Base-by-base conservation (phyloP, 2,888 invertebrate genomes). In the Gari tellinella region DNA sequence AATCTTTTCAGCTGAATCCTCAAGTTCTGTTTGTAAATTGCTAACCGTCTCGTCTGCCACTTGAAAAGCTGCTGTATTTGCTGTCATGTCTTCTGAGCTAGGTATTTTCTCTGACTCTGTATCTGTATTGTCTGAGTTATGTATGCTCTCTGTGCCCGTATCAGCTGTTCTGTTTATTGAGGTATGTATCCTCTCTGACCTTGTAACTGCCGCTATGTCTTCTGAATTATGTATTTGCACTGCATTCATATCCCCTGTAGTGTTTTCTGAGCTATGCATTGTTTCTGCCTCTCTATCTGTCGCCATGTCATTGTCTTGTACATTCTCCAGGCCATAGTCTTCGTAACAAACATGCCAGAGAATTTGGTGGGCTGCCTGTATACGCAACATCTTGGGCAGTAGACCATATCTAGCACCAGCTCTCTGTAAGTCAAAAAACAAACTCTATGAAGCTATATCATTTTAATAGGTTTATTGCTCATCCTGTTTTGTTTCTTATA, bases 321-420 rank as follows among this genome's bases (percentile, higher is more conserved):
- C 12, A 4, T 55, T 37, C 12, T 60, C 25, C 14, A 66, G 48
- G 17, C 73, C 93, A 48, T 70, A 46, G 0, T 63, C 69, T n/a
- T 93, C 94, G 83, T 94, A 94, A 8, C 95, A 92, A n/a, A 96
- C 88, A 88, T 96, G 95, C 90, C 94, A 95, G 15, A 96, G 87
- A 78, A 95, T 94, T 81, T 95, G 93, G 87, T 96, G 96, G 45
- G 96, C 87, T 2, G 94, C 91, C 69, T 94, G 93, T 91, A 95
- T 94, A 49, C 95, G 93, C 14, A 94, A 91, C 87, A 95, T 95
- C 91, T 96, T 96, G 0, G 95, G 94, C 63, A 93, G 91, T 74
- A 93, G 93, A 8, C 91, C 90, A 83, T 90, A 90, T 26, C 70
- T 38, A 45, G 57, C 73, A 60, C 79, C 70, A 40, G 80, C 75